A percentile compares a stretch with the other conserved stretches of the same genome.
These are phyloP conservation scores for Brachionus paranguensis DNA, from an alignment of 1,140 invertebrate species.

Conservation along the genomic window DNA sequence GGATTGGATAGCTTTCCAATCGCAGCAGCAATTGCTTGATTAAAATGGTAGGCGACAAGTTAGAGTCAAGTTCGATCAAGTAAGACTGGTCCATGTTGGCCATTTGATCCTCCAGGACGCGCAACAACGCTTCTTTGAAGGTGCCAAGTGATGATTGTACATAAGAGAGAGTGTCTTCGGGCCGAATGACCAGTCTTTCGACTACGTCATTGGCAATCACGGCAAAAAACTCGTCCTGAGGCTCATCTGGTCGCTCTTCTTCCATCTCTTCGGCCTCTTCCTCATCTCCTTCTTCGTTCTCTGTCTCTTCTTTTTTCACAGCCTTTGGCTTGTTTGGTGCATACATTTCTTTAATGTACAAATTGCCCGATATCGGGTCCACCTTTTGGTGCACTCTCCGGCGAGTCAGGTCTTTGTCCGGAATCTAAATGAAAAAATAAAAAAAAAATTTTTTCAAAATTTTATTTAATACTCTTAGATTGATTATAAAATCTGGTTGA, in stretches of 20 bases:
- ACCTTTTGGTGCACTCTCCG: slow-evolving; percentile 48
- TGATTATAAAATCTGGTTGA: slow-evolving; percentile 55
- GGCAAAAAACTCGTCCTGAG: slow-evolving; percentile 44
- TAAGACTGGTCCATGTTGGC: slow-evolving; percentile 53
- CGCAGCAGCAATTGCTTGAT: slow-evolving; percentile 50
- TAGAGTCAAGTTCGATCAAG: slow-evolving; percentile 53
- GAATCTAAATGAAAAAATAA: slow-evolving; percentile 45
- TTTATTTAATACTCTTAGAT: slow-evolving; percentile 49
- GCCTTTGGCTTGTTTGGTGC: slow-evolving; percentile 44
- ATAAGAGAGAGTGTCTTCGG: slow-evolving; percentile 49
- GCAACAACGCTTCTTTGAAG: slow-evolving; percentile 49
- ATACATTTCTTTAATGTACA: slow-evolving; percentile 52
- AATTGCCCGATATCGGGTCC: slow-evolving; percentile 50
- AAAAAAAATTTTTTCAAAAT: neutral
- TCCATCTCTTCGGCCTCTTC: slow-evolving; percentile 49
- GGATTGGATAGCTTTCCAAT: slow-evolving; percentile 49
- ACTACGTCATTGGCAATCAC: slow-evolving; percentile 47
- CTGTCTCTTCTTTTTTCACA: slow-evolving; percentile 39
- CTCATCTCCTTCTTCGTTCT: neutral
- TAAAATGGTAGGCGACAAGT: slow-evolving; percentile 45
- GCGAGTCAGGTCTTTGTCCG: slow-evolving; percentile 51
- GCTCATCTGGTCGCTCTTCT: slow-evolving; percentile 49
- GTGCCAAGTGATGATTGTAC: slow-evolving; percentile 47
- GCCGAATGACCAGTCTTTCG: slow-evolving; percentile 47
- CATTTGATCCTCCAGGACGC: slow-evolving; percentile 50